Base-by-base conservation (phyloP, 2,888 invertebrate species). In the Amblyjoppa fuscipennis region DNA sequence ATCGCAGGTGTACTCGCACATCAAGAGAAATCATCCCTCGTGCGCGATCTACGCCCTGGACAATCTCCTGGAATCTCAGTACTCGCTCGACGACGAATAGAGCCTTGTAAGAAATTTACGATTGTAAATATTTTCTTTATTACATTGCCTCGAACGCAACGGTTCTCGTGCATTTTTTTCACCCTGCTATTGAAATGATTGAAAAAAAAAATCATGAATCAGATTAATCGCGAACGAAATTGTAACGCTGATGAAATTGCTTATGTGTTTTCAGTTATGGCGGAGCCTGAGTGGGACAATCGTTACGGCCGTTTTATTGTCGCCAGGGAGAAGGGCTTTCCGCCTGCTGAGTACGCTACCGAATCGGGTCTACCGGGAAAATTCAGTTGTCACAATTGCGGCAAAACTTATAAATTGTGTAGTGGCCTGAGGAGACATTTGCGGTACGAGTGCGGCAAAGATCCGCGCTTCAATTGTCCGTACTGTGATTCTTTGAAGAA, bases 401-500 rank as follows among this genome's bases (percentile, higher is more conserved):
- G 78, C 16, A 87, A 79, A 70, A 41, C 75, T 41, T 87, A 83
- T 28, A 83, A 79, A 61, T 79, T 78, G 68, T 81, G 81, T 76
- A 64, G 83, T 7, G 71, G 53, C n/a, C 64, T 85, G 13, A 38
- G 38, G 64, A 70, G 88, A 64, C 93, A 93, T 79, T 85, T 89
- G 83, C 86, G 86, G 25, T 90, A 88, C 80, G 91, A 92, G 83
- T 93, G 92, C 38, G 93, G 93, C 38, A 91, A 92, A 83, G 89
- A 89, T 31, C 92, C 93, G 0, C 88, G 92, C 38, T 94, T 93
- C 86, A 89, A 89, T 49, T 94, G 94, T 69, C 90, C 91, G 0
- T 92, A 92, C 79, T 94, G 94, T 76, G 80, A 81, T 25, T 91
- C 92, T 75, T 88, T 88, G 16, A 85, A 89, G 7, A 92, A 92